phyloP scores from a whole-genome alignment of 2,113 vertebrate species.

The Bubo scandiacus region DNA sequence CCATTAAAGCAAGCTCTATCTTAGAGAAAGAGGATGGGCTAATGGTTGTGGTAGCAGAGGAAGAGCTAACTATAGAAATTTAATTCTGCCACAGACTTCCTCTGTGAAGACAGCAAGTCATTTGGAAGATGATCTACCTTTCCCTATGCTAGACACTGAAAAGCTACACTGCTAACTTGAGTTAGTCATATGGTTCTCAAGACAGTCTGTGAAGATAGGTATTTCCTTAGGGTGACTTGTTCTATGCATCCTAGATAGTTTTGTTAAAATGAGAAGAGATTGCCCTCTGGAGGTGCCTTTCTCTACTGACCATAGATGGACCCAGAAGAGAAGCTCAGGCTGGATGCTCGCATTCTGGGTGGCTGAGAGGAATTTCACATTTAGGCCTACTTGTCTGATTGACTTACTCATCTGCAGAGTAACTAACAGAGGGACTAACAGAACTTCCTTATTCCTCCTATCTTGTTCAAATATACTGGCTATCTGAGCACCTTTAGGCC shows the following conservation, averaged over 20 bases:
- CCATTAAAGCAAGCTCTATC: background rate
- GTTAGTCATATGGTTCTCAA: background rate
- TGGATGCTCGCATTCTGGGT: background rate
- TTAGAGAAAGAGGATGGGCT: background rate
- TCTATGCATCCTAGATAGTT: background rate
- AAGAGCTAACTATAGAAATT: background rate
- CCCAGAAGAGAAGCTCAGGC: background rate
- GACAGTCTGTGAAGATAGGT: background rate
- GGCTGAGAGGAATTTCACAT: background rate
- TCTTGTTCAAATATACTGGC: background rate
- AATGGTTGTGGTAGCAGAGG: background rate
- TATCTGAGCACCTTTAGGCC: background rate
- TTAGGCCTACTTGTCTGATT: background rate
- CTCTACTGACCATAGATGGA: background rate
- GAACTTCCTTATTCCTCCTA: background rate
- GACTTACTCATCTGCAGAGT: background rate
- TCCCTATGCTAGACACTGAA: background rate
- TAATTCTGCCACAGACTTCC: background rate
- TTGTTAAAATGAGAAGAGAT: constrained; percentile 17
- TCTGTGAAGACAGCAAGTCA: background rate
- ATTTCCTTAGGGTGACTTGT: background rate
- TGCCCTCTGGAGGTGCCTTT: constrained; percentile 55
- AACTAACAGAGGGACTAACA: background rate
- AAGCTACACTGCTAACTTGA: background rate
- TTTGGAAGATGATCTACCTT: background rate